Base-by-base conservation (phyloP, 2,797 vertebrate genomes). In the Calcarius lapponicus region DNA sequence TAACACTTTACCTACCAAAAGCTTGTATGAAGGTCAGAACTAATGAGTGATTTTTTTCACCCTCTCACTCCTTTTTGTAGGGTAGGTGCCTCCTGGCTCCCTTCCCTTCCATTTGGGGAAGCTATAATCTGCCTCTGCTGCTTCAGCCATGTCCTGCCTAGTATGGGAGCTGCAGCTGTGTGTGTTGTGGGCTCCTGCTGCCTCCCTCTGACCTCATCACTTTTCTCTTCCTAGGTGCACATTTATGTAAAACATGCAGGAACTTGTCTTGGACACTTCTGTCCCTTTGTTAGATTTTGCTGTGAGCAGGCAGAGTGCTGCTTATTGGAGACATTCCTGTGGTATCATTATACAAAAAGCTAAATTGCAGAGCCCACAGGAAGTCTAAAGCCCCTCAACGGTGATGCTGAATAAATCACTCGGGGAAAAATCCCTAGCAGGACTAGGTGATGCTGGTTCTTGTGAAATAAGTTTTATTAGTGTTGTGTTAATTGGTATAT, bases 311-410 rank as follows among this genome's bases (percentile, higher is more conserved):
- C 36, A 38, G 29, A 71, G 25, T 42, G 15, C 25, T 48, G 70
- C 34, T 61, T 42, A 17, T 1, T 26, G 16, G 36, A 38, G 64
- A 12, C 10, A 6, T 69, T 85, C 1, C 3, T 20, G 29, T 17
- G 71, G 8, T 53, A 3, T 14, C 20, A 26, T 45, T 40, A 13
- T 28, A 31, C 11, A 56, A 25, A 80, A 72, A 54, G 28, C 13
- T 86, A 26, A 78, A 67, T 22, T 53, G 28, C 2, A 2, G 43
- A 32, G 17, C 36, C 22, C 36, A 5, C 1, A 0, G 25, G 15
- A 60, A 54, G 17, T 26, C 17, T 60, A 15, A 53, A 85, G 29
- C 24, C 48, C 10, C 4, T 32, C 16, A 16, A 0, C 28, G 51
- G 32, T 3, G 3, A 34, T 40, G 36, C 9, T 56, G 48, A 73